Base-by-base conservation (phyloP, 1,140 invertebrate genomes). In the Heliothis virescens region DNA sequence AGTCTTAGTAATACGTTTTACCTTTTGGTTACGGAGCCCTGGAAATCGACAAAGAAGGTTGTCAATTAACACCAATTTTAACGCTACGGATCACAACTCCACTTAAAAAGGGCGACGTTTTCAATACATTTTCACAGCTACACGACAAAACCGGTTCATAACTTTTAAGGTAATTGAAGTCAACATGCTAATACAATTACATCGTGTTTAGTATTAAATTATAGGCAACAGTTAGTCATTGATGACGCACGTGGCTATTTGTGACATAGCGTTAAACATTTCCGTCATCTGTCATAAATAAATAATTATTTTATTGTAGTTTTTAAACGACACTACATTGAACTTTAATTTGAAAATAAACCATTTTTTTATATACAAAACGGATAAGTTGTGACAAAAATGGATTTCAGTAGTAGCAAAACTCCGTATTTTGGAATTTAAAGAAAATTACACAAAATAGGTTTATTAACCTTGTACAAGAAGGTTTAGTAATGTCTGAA, bases 261-360 rank as follows among this genome's bases (percentile, higher is more conserved):
- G 48, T 76, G 71, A 47, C 71, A 29, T 15, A 21, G 55, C 59
- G 59, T 53, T 34, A 63, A 76, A 18, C 73, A 53, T 53, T 75
- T 75, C 73, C 73, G 73, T 62, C 73, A 75, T 29, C 18, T 63
- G 18, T 63, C 29, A 47, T 34, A 41, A 4, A 41, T 41, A 7
- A 29, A 41, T 63, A 26, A 29, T 60, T 3, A 60, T 26, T 26
- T 13, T 60, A 29, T 26, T 29, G 21, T 29, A 13, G 34, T 7
- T 41, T 41, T 41, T 41, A 41, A 41, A 60, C 57, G 21, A 26
- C 26, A 26, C 2, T 26, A 60, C 57, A 29, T 60, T 2, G 3
- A 29, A 29, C 26, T 60, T 60, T 60, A 60, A 12, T 60, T 60
- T 3, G 2, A 3, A 60, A 41, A 41, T 41, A 41, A 41, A 5